phyloP scores from a whole-genome alignment of 1,140 invertebrate genomes.

The Drosophila seguyi region DNA sequence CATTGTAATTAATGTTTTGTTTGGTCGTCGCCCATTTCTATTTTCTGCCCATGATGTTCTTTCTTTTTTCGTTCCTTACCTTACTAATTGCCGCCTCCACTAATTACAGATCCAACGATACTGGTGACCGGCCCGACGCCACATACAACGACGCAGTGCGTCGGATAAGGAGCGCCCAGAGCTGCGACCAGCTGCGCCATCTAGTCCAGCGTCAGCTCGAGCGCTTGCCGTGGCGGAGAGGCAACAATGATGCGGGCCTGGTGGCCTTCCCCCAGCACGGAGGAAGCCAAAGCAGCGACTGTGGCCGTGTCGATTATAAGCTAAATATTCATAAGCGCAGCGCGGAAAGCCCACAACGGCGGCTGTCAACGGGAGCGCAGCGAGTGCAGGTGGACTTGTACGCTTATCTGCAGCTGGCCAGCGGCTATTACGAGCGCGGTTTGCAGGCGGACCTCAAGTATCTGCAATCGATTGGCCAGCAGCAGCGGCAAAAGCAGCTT shows the following conservation, averaged over 20 bases:
- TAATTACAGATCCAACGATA: constrained; percentile 80
- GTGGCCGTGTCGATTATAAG: constrained; percentile 43
- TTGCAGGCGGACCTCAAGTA: constrained; percentile 74
- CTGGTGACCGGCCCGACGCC: too few relatives aligned
- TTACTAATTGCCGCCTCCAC: constrained; percentile 41
- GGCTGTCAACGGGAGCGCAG: not conserved
- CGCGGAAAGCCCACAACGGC: constrained; percentile 58
- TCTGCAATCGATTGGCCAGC: constrained; percentile 77
- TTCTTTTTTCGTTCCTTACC: not conserved
- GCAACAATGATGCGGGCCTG: constrained; percentile 14
- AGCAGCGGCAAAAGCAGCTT: constrained; percentile 28
- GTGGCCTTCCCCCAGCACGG: too few relatives aligned
- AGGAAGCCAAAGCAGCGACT: constrained; percentile 36
- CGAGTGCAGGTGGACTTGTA: constrained; percentile 40
- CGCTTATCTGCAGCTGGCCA: constrained; percentile 74
- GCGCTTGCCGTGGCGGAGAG: constrained; percentile 12
- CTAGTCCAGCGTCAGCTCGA: constrained; percentile 62
- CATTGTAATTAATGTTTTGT: constrained; percentile 77
- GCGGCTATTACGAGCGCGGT: constrained; percentile 74
- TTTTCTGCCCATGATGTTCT: constrained; percentile 21
- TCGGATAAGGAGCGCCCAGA: constrained; percentile 61
- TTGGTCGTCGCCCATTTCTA: constrained; percentile 32
- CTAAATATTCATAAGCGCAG: constrained; percentile 68
- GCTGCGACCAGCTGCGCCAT: constrained; percentile 63
- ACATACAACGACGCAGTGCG: constrained; percentile 75